These are phyloP conservation scores for Macrotrachela quadricornifera DNA, from an alignment of 1,140 invertebrate genomes.

Conservation along the genomic window DNA sequence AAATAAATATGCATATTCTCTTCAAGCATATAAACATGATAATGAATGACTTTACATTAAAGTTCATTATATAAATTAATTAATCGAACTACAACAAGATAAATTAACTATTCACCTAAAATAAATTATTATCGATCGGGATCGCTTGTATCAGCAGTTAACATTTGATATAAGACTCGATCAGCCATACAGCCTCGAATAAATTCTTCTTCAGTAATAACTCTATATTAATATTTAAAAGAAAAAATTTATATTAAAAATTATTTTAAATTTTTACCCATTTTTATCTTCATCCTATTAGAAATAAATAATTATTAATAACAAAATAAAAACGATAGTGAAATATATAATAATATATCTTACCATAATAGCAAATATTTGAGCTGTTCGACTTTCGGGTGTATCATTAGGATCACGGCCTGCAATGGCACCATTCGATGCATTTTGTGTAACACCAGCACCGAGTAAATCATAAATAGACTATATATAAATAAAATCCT, in stretches of 20 bases:
- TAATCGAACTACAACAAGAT: too few species aligned
- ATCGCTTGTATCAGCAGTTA: constrained; percentile 23
- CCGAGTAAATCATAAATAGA: constrained; percentile 9
- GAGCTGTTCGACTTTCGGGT: too few species aligned
- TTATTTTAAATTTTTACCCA: background rate
- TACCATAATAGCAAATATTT: too few species aligned
- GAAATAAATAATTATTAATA: background rate
- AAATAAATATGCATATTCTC: too few species aligned
- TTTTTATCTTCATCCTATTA: background rate
- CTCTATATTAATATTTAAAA: constrained; percentile 48
- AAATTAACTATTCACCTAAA: too few species aligned
- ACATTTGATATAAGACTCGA: constrained; percentile 80
- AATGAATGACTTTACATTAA: too few species aligned
- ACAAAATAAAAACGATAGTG: too few species aligned
- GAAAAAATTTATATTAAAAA: too few species aligned
- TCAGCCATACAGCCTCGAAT: constrained; percentile 94
- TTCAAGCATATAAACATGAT: too few species aligned
- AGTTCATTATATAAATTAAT: too few species aligned
- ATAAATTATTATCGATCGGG: too few species aligned
- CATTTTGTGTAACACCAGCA: background rate
- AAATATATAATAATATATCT: too few species aligned
- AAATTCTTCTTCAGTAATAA: constrained; percentile 92
- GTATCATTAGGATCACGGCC: background rate
- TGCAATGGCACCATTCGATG: background rate
- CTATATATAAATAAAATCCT: constrained; percentile 47